Evolutionary conservation across 2,113 vertebrate species (phyloP), one percentile per base, ranked within the genome.

Genomic region (Poicephalus meyeri): DNA sequence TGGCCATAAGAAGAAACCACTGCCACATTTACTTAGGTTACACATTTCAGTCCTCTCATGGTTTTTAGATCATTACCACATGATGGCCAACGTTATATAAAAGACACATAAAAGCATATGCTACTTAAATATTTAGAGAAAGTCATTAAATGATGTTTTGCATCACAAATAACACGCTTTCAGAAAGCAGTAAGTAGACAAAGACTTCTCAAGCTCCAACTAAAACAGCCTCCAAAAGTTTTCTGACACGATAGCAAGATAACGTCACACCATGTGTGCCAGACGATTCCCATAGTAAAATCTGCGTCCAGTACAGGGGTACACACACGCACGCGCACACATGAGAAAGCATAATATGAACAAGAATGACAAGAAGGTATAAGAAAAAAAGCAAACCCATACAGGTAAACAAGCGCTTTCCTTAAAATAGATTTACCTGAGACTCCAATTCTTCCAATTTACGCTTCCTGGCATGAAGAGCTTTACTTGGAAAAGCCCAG

Each of bases 401-500:
- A 81, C 31, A 53, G 47, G n/a, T 64, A 76, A 95, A 64, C 26
- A 83, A 69, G 41, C 60, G 65, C 46, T 86, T 94, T 65, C 64
- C 37, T 72, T 68, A 86, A 74, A 56, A 60, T 0, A 69, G 16
- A 71, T 84, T 98, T 98, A 99, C 99, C 99, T 99, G 99, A 93
- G 97, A 98, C 61, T 99, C 97, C 89, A 99, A 80, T 64, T 98
- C 98, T 78, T 99, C 98, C 96, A 99, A 90, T 96, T 98, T 99
- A 70, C 94, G 97, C 77, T 99, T 99, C 70, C 98, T 98, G 71
- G 98, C 82, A 24, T 99, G 97, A 85, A 99, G 97, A 87, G 99
- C 99, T 98, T 99, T 99, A 96, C 99, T 99, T 85, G 99, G 99
- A 94, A 99, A 99, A 85, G 99, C 98, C 99, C 99, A 99, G 92